Evolutionary conservation across 2,113 vertebrate genomes (phyloP), one percentile per base, ranked within the genome.

Genomic region (Ceuthmochares aereus): DNA sequence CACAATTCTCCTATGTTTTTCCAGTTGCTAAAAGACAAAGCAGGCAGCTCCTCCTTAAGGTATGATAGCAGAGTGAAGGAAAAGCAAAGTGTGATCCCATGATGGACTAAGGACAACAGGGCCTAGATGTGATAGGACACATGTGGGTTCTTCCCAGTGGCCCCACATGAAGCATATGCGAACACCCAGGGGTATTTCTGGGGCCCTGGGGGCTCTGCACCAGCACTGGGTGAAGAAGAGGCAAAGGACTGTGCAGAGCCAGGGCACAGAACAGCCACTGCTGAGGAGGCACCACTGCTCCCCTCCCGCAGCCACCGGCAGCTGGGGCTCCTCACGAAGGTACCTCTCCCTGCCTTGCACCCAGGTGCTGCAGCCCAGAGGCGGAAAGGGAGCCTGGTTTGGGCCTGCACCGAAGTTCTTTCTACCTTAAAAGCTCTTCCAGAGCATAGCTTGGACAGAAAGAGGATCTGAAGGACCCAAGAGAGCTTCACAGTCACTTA

Each of bases 231-330:
- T 4, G 2, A 36, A 6, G 34, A 14, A 13, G 5, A 0, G 2
- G 29, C 34, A 49, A 37, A 55, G 27, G 37, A 36, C 43, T 84
- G 52, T 63, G 45, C 23, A 45, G 54, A 59, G 43, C 21, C 5
- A 2, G 32, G 62, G n/a, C 45, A 60, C 30, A 36, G 60, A 59
- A 32, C 55, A 37, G 37, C 19, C 0, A 3, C 49, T n/a, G 40
- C 59, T 55, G 1, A 0, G 42, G 23, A 75, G 42, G 60, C 63
- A 26, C 23, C 26, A 11, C 37, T 1, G 12, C 64, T n/a, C 29
- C 14, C 16, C 29, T 40, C 29, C 51, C 1, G 1, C 29, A 58
- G 51, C 3, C 2, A 34, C 36, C 1, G 0, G 27, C 32, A 19
- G 54, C 55, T 18, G n/a, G 47, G 55, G 40, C 32, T 70, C 32